phyloP scores from a whole-genome alignment of 2,113 vertebrate species.

The Syngnathus scovelli region DNA sequence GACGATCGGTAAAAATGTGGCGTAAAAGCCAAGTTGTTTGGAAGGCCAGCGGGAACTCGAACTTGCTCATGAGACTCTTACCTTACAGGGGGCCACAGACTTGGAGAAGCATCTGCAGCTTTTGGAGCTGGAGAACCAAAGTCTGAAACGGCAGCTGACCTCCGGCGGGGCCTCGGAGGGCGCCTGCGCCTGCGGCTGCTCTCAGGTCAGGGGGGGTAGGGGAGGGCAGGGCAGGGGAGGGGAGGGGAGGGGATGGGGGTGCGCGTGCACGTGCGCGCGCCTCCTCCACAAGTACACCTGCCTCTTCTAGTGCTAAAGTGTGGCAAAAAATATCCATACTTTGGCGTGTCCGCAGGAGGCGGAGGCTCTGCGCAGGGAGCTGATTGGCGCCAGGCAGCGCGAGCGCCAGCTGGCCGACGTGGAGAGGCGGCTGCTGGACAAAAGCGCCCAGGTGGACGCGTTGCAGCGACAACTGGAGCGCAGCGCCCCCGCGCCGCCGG shows the following conservation, averaged over 20 bases:
- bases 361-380: conserved; percentile 58
- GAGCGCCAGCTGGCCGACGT: conserved; percentile 72
- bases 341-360: conserved; percentile 37
- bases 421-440: conserved; percentile 75
- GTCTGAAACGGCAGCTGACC: conserved; percentile 82
- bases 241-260: too few species aligned
- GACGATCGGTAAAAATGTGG: too few species aligned
- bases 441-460: conserved; percentile 56
- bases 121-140: conserved; percentile 84
- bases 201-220: conserved; percentile 64
- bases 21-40: too few species aligned
- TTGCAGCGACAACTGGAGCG: conserved; percentile 80
- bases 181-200: conserved; percentile 56
- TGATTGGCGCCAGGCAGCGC: conserved; percentile 52
- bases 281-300: too few species aligned
- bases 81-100: conserved; percentile 82
- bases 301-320: too few species aligned
- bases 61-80: background rate
- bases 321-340: too few species aligned
- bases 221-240: too few species aligned
- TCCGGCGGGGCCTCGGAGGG: conserved; percentile 68
- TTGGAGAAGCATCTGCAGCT: conserved; percentile 89
- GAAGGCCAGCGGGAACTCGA: too few species aligned
- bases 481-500: conserved; percentile 65
- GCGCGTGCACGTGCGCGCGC: too few species aligned